Conservation (phyloP, 2,888 invertebrate genomes). For the Papilio demoleus region DNA sequence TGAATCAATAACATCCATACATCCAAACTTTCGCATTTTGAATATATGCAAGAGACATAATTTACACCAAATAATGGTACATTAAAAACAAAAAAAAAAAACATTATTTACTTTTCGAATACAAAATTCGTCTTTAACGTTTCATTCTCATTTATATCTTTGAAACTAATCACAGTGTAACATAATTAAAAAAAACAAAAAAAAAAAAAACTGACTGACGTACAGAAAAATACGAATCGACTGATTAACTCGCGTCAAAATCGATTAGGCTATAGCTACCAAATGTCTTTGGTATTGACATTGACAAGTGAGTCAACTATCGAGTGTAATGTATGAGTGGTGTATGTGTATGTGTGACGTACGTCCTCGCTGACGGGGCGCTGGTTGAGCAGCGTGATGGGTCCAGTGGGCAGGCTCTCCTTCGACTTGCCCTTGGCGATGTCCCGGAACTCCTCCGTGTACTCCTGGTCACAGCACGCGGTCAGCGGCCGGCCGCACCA, state of each 20-base stretch:
- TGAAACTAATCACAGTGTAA: constrained; percentile 64
- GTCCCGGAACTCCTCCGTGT: constrained; percentile 98
- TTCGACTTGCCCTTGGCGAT: constrained; percentile 97
- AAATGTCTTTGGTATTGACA: constrained; percentile 20
- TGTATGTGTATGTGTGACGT: constrained; percentile 73
- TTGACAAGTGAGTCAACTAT: constrained; percentile 3
- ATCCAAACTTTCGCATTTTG: too few species aligned
- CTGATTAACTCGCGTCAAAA: background rate
- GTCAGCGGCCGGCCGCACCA: constrained; percentile 57
- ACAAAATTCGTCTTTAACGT: constrained; percentile 26
- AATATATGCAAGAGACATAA: too few species aligned
- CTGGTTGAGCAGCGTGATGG: constrained; percentile 97
- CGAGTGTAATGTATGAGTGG: constrained; percentile 38
- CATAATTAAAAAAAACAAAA: background rate
- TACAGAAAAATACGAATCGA: background rate
- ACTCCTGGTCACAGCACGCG: constrained; percentile 87
- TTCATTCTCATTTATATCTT: constrained; percentile 81
- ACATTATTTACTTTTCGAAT: background rate
- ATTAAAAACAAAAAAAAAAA: background rate
- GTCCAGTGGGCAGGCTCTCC: constrained; percentile 95
- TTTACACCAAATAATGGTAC: too few species aligned
- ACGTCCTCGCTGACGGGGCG: constrained; percentile 97
- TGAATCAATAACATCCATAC: too few species aligned
- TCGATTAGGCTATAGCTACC: too few species aligned
- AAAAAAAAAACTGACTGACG: too few species aligned